These are phyloP conservation scores for Rhagologus leucostigma DNA, from an alignment of 2,113 vertebrate genomes.

Conservation along the genomic window DNA sequence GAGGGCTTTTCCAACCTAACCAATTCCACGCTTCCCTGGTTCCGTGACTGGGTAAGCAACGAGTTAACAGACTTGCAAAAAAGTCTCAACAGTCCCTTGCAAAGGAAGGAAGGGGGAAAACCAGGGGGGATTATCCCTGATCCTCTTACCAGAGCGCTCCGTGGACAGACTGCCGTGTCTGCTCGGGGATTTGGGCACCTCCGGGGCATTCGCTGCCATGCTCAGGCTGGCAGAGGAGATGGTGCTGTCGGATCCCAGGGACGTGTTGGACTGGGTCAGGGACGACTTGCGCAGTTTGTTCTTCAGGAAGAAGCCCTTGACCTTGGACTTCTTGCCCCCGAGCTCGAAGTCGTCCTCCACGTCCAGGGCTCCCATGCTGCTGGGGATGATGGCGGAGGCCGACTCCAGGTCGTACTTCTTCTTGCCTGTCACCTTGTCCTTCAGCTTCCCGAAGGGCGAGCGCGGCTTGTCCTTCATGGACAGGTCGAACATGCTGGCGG, in stretches of 20 bases:
- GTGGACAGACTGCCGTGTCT: slow-evolving; percentile 86
- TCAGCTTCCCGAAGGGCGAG: slow-evolving; percentile 89
- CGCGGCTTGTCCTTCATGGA: slow-evolving; percentile 88
- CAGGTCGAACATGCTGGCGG: slow-evolving; percentile 97
- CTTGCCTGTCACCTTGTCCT: slow-evolving; percentile 89
- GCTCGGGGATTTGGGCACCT: slow-evolving; percentile 77
- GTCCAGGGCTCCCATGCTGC: slow-evolving; percentile 81
- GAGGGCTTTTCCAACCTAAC: background rate
- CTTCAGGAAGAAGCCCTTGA: slow-evolving; percentile 88
- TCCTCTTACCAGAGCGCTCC: slow-evolving; percentile 83
- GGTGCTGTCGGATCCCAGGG: slow-evolving; percentile 92
- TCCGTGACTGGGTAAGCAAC: background rate
- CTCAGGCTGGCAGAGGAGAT: slow-evolving; percentile 86
- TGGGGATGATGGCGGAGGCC: slow-evolving; percentile 80
- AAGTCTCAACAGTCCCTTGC: background rate
- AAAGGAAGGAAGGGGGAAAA: background rate
- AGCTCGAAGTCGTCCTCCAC: slow-evolving; percentile 82
- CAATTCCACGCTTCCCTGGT: rapidly evolving
- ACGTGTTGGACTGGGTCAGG: slow-evolving; percentile 90
- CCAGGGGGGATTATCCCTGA: rapidly evolving
- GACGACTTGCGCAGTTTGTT: slow-evolving; percentile 87
- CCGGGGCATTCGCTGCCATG: slow-evolving; percentile 72
- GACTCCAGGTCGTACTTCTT: slow-evolving; percentile 84
- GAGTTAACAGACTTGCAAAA: background rate
- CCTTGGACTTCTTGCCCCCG: slow-evolving; percentile 77